Conservation (phyloP, 2,888 invertebrate species). For the Yponomeuta cagnagella region DNA sequence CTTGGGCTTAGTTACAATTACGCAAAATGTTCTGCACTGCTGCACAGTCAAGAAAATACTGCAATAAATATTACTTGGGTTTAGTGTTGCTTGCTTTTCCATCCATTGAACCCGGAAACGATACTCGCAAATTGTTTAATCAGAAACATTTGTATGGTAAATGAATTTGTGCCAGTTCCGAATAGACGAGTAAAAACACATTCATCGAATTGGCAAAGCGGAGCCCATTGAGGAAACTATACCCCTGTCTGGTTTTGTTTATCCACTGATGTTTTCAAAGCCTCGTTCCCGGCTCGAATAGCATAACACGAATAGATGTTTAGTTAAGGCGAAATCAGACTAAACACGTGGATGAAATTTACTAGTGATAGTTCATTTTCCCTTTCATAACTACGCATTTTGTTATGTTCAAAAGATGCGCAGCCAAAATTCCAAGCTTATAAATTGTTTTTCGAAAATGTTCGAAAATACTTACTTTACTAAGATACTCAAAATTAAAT, state of each 20-base stretch:
- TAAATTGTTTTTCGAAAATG: too few species aligned
- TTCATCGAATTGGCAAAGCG: neutral
- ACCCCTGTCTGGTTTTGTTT: neutral
- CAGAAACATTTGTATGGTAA: neutral
- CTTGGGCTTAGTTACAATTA: too few species aligned
- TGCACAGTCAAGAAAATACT: too few species aligned
- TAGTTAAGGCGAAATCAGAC: neutral
- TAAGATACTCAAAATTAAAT: too few species aligned
- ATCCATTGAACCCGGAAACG: neutral
- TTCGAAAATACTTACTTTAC: too few species aligned
- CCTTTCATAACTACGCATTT: too few species aligned
- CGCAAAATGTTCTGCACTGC: too few species aligned
- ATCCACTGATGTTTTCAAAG: neutral
- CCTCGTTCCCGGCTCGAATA: neutral
- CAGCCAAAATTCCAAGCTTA: too few species aligned
- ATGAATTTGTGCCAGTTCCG: neutral
- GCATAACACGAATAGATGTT: neutral
- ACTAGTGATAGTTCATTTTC: neutral
- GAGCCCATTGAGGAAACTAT: neutral
- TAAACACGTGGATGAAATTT: neutral
- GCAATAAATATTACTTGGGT: too few species aligned
- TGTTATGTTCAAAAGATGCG: too few species aligned
- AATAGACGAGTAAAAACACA: neutral
- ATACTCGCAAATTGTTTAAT: neutral
- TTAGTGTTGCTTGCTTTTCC: neutral